These are phyloP conservation scores for Columbina picui DNA, from an alignment of 2,113 vertebrate genomes.

Conservation along the genomic window DNA sequence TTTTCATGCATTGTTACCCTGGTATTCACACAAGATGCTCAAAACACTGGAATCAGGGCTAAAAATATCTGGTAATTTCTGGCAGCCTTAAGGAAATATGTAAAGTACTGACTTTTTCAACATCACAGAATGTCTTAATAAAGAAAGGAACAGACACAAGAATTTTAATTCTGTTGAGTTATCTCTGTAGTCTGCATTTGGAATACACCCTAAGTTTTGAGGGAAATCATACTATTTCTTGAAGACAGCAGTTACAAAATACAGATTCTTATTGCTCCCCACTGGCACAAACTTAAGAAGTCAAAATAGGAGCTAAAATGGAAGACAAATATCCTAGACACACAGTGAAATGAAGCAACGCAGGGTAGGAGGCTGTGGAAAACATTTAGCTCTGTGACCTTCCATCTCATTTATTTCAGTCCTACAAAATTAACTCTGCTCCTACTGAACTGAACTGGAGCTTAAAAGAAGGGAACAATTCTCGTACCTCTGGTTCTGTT, in stretches of 20 bases:
- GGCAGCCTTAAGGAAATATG: not conserved
- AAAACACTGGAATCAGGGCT: not conserved
- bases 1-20: not conserved
- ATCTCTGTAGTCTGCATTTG: not conserved
- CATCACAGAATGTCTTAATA: not conserved
- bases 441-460: not conserved
- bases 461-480: not conserved
- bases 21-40: not conserved
- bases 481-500: not conserved
- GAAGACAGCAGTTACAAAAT: not conserved
- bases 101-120: not conserved
- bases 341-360: slow-evolving; percentile 43
- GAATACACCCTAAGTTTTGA: not conserved
- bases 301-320: not conserved
- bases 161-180: not conserved
- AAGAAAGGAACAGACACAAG: not conserved
- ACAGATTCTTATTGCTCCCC: slow-evolving; percentile 19
- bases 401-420: slow-evolving; percentile 60
- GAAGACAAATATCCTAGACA: not conserved
- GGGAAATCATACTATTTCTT: not conserved
- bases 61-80: not conserved
- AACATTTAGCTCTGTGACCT: slow-evolving; percentile 41
- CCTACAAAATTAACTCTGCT: slow-evolving; percentile 63
- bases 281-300: not conserved
- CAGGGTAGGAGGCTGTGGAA: slow-evolving; percentile 37